Conservation (phyloP, 1,140 invertebrate species). For the Chlorops oryzae region DNA sequence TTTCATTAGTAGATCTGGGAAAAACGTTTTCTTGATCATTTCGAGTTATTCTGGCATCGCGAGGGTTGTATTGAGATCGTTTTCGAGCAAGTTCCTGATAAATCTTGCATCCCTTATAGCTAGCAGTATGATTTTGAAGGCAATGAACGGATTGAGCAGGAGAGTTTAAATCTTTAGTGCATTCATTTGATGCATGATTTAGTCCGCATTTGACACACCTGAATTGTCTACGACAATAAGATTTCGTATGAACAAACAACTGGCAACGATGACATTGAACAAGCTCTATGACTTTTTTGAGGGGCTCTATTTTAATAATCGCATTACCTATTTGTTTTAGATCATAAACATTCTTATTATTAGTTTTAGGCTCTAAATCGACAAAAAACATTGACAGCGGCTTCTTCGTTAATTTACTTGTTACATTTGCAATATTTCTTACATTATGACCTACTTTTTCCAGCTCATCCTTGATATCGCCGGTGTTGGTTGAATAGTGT, state of each 20-base stretch:
- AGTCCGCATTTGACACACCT: slow-evolving; percentile 2
- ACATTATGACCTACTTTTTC: no score
- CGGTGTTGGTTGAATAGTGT: background rate
- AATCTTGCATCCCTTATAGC: slow-evolving; percentile 1
- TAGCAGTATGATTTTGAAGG: background rate
- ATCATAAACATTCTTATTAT: background rate
- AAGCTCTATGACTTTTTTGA: no score
- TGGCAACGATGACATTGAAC: slow-evolving; percentile 1
- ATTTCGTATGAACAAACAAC: background rate
- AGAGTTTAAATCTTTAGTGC: background rate
- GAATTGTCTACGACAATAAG: background rate
- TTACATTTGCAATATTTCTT: no score
- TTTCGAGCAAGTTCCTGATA: slow-evolving; percentile 2
- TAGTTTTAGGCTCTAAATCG: background rate
- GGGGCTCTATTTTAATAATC: no score
- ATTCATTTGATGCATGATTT: background rate
- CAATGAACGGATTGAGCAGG: background rate
- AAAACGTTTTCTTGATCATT: no score
- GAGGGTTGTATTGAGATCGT: no score
- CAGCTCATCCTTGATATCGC: background rate
- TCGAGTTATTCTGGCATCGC: no score
- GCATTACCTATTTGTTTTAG: no score
- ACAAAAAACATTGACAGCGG: slow-evolving; percentile 1
- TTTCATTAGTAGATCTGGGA: no score
- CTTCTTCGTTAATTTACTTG: no score